Evolutionary conservation across 2,888 invertebrate species (phyloP).

Genomic region (Clivina fossor): DNA sequence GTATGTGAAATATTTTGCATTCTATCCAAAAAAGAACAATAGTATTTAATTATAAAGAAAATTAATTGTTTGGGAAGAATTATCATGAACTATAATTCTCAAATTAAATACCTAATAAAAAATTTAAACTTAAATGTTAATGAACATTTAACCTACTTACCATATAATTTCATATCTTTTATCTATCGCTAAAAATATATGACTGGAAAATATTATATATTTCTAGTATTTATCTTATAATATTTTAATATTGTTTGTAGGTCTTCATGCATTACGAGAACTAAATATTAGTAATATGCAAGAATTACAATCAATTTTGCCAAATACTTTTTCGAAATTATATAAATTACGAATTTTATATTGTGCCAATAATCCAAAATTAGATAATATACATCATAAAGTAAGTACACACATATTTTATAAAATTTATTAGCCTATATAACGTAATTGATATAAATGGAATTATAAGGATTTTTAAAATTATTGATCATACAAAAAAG

Average conservation of each 20-base stretch:
- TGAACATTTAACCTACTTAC: conserved; percentile 9
- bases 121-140: too few relatives aligned
- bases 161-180: conserved; percentile 1
- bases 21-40: too few relatives aligned
- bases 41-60: too few relatives aligned
- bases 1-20: too few relatives aligned
- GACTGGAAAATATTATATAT: conserved; percentile 1
- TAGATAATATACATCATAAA: conserved; percentile 46
- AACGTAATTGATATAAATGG: too few relatives aligned
- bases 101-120: too few relatives aligned
- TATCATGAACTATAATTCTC: too few relatives aligned
- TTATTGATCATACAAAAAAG: too few relatives aligned
- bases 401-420: not conserved
- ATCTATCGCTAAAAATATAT: too few relatives aligned
- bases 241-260: conserved; percentile 47
- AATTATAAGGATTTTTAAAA: too few relatives aligned
- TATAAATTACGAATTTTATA: conserved; percentile 55
- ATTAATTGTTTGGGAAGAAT: too few relatives aligned
- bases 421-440: too few relatives aligned
- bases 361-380: conserved; percentile 57
- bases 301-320: conserved; percentile 58
- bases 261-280: conserved; percentile 58
- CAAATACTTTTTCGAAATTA: conserved; percentile 58
- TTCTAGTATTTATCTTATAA: not conserved
- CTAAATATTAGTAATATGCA: conserved; percentile 64